Evolutionary conservation across 2,113 vertebrate genomes (phyloP), one percentile per base, ranked within the genome.

Genomic region (Myrmophylax atrothorax): DNA sequence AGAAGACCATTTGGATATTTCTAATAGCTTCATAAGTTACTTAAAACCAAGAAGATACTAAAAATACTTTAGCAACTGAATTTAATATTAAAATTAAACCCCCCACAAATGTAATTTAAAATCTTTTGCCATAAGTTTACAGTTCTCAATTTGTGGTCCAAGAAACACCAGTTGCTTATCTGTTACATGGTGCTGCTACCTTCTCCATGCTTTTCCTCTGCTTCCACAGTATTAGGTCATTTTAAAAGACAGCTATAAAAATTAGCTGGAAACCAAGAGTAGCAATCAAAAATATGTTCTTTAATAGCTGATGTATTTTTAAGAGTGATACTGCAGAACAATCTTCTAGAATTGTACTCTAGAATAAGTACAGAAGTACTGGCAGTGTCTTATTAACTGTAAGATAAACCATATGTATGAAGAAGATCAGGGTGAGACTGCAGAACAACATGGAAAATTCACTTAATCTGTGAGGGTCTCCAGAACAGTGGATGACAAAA

Each of bases 1-100:
- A 26, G 98, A 97, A 80, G 98, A 84, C 99, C 99, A 99, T 90
- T 98, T 98, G 40, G 99, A 98, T 91, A 99, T 88, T 78, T 52
- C 98, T 97, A 93, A 99, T 97, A 60, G 96, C 96, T 85, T 98
- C 95, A 25, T 97, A 95, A 26, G 76, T 97, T 76, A 99, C 98
- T 98, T 99, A 93, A 84, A 96, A 90, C 46, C 20, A 72, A 73
- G 42, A 93, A 50, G 69, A 97, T 92, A 90, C 50, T 67, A 53
- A 78, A 20, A 37, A 77, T 81, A 89, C 7, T 72, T 75, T 37
- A 81, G 35, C 38, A 94, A 84, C 22, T 59, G 19, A 69, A 76
- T 76, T 50, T 83, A 75, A 50, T 3, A 10, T 7, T 50, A 10
- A 42, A 72, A 67, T 28, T 4, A 44, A 28, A 3, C 5, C 10